Evolutionary conservation across 2,797 vertebrate species (phyloP).

Genomic region (Nasua narica): DNA sequence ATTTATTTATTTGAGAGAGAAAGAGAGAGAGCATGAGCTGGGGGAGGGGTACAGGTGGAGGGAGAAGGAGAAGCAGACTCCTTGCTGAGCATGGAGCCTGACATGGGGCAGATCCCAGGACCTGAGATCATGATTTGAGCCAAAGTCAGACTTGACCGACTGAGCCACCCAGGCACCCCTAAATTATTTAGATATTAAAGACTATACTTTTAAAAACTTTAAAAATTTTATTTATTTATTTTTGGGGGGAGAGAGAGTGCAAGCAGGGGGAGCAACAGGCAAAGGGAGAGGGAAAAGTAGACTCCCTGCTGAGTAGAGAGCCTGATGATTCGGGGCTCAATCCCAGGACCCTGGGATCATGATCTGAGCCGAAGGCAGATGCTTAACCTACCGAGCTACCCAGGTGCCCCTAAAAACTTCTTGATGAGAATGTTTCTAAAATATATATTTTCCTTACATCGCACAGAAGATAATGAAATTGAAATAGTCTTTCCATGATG

Average conservation of each 20-base stretch:
- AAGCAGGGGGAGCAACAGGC: neutral
- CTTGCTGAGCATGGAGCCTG: neutral
- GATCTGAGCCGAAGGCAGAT: neutral
- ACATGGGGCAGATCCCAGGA: neutral
- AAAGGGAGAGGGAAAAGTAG: neutral
- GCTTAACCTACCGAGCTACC: no score
- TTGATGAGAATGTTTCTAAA: conserved; percentile 33
- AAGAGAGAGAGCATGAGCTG: neutral
- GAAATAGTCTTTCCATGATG: conserved; percentile 25
- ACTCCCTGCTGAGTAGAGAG: neutral
- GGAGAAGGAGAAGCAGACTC: neutral
- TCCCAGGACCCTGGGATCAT: neutral
- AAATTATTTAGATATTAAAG: neutral
- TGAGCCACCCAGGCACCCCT: neutral
- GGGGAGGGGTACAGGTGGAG: neutral
- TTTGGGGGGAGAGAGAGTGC: neutral
- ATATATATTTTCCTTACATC: neutral
- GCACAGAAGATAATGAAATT: neutral
- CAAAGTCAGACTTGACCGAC: neutral
- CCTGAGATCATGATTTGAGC: neutral
- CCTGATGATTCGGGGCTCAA: neutral
- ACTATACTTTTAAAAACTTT: neutral
- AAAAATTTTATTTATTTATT: neutral
- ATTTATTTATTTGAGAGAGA: neutral
- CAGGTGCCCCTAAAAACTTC: neutral